Conservation (phyloP, 2,888 invertebrate genomes). For the Drosophila pegasa region DNA sequence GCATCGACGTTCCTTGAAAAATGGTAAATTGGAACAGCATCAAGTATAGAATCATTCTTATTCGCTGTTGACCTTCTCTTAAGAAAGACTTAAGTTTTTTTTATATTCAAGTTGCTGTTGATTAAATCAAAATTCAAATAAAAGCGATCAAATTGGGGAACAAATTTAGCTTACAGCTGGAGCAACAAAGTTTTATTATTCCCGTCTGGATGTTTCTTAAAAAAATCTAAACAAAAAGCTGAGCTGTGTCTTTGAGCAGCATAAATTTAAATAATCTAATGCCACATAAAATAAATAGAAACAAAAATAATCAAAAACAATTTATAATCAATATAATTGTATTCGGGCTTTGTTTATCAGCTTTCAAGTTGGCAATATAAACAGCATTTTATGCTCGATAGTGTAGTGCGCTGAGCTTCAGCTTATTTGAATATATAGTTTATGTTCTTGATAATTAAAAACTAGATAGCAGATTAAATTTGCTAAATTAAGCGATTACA, state of each 20-base stretch:
- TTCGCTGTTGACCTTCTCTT: not conserved
- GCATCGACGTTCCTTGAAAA: not conserved
- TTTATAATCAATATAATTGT: not conserved
- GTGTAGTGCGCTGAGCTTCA: not conserved
- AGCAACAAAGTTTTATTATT: not conserved
- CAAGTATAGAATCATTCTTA: no score
- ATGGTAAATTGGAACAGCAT: no score
- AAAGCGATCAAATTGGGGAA: no score
- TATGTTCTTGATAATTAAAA: slow-evolving; percentile 10
- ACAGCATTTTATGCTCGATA: not conserved
- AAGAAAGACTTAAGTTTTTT: no score
- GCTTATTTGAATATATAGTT: slow-evolving; percentile 5
- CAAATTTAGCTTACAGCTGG: not conserved
- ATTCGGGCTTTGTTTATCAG: slow-evolving; percentile 1
- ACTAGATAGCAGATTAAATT: slow-evolving; percentile 6
- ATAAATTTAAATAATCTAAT: slow-evolving; percentile 5
- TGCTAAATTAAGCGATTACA: not conserved
- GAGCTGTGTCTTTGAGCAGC: not conserved
- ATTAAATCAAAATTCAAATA: no score
- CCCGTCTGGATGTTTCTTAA: not conserved
- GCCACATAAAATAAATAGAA: not conserved
- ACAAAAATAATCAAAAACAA: not conserved
- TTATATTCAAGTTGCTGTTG: no score
- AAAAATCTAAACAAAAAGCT: not conserved
- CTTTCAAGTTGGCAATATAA: not conserved